Evolutionary conservation across 2,113 vertebrate species (phyloP), one percentile per base, ranked within the genome.

Genomic region (Chaetodon trifascialis): DNA sequence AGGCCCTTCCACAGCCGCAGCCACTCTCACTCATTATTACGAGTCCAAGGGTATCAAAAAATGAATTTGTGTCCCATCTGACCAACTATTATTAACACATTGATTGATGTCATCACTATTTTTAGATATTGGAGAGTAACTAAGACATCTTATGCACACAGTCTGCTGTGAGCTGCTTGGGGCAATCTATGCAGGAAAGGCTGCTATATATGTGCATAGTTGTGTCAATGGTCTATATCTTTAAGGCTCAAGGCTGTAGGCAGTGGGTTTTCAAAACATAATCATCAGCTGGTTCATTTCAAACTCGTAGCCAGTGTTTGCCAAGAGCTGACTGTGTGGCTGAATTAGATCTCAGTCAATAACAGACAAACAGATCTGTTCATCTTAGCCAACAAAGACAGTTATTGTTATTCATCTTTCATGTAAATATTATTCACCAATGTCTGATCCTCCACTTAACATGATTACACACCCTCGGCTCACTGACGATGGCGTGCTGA

Each of bases 21-120:
- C 40, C 70, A 25, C 38, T 60, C 47, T 83, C 68, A 74, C 62
- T 91, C 80, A 90, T 82, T 66, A 55, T 62, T 75, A 63, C 51
- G 42, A 83, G 3, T 88, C 62, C 67, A 55, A 46, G 54, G 63
- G 46, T 73, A 78, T 82, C 36, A 71, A 65, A 85, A 90, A 62
- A 72, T 23, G 16, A 59, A 77, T 88, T 80, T 89, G n/a, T 68
- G 75, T 90, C 86, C 84, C 87, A 59, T 79, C 77, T 78, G 89
- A 88, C 66, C 74, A 49, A n/a, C 49, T 76, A 72, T 91, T 91
- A 83, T 91, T 90, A 83, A 87, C 87, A 83, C 77, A 55, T 66
- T 84, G 86, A 86, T 76, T 86, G 79, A 88, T 88, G 73, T 62
- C 5, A 42, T 59, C 23, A 3, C 73, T 91, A 76, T 90, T 89